Percentiles rank a stretch among this genome's conserved stretches.
Evolutionary conservation across 1,140 invertebrate genomes (phyloP).

Genomic region (Drosophila ironensis): DNA sequence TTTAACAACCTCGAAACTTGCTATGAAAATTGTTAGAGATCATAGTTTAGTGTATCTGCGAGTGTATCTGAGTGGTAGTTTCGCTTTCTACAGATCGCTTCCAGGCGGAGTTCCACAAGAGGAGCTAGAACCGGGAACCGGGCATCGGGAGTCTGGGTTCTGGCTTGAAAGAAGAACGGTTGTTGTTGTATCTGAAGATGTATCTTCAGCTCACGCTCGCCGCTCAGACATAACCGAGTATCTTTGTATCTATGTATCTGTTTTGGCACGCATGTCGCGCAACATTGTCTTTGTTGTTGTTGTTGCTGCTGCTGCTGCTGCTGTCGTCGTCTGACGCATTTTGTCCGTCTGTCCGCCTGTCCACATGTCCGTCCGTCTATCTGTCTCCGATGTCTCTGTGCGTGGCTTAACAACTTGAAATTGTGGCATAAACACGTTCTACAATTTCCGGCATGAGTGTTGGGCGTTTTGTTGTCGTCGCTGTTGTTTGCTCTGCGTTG

Average conservation of each 20-base stretch:
- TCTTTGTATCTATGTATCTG: slow-evolving; percentile 32
- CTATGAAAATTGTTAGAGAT: no score
- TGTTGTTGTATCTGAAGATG: slow-evolving; percentile 11
- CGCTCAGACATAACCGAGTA: neutral
- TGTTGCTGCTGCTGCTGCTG: slow-evolving; percentile 2
- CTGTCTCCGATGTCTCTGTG: slow-evolving; percentile 37
- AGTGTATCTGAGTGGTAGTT: slow-evolving; percentile 11
- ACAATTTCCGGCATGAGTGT: slow-evolving; percentile 77
- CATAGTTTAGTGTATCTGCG: neutral
- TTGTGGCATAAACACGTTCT: slow-evolving; percentile 79
- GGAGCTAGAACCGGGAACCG: neutral
- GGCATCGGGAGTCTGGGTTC: slow-evolving; percentile 1
- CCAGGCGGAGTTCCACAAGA: slow-evolving; percentile 2
- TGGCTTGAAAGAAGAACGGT: slow-evolving; percentile 13
- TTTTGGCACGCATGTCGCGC: slow-evolving; percentile 75
- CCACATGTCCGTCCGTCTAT: slow-evolving; percentile 27
- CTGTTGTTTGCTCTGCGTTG: slow-evolving; percentile 25
- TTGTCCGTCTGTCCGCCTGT: slow-evolving; percentile 50
- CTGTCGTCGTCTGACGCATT: slow-evolving; percentile 30
- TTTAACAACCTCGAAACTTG: no score
- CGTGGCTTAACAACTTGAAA: slow-evolving; percentile 79
- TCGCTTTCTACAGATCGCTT: slow-evolving; percentile 35
- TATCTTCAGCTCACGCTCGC: slow-evolving; percentile 10
- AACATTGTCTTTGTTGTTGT: slow-evolving; percentile 6
- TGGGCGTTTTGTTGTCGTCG: slow-evolving; percentile 57